These are phyloP conservation scores for Nephrotoma appendiculata DNA, from an alignment of 2,888 invertebrate genomes.

Conservation along the genomic window DNA sequence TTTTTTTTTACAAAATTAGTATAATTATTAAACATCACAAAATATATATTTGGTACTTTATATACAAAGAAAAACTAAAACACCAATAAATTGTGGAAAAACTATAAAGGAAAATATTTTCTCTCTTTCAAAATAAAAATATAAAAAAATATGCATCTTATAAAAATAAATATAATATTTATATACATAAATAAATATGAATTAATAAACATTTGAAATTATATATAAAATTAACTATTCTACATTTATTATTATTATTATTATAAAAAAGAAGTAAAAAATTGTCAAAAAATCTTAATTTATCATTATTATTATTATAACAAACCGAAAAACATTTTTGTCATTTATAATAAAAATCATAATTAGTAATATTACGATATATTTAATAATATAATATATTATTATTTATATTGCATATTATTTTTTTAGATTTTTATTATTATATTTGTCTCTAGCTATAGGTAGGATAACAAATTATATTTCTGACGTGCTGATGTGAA, in stretches of 20 bases:
- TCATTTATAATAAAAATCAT: not conserved
- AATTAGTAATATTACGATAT: conserved; percentile 11
- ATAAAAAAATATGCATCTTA: not conserved
- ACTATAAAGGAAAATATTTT: not conserved
- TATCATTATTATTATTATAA: conserved; percentile 6
- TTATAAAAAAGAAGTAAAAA: conserved; percentile 7
- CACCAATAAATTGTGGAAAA: not conserved
- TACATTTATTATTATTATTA: not conserved
- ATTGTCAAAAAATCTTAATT: conserved; percentile 9
- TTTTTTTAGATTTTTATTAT: conserved; percentile 9
- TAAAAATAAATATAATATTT: not conserved
- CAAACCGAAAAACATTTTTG: not conserved
- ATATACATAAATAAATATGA: not conserved
- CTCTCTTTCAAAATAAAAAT: not conserved
- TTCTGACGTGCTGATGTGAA: conserved; percentile 9
- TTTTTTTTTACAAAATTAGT: not conserved
- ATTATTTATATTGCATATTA: not conserved
- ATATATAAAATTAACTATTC: not conserved
- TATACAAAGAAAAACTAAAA: not conserved
- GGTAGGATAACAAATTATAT: conserved; percentile 17
- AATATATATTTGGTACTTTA: not conserved
- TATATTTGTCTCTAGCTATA: conserved; percentile 13
- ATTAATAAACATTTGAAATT: not conserved
- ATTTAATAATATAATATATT: not conserved
- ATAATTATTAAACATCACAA: not conserved